Conservation (phyloP, 2,888 invertebrate species). For the Tinea semifulvella region DNA sequence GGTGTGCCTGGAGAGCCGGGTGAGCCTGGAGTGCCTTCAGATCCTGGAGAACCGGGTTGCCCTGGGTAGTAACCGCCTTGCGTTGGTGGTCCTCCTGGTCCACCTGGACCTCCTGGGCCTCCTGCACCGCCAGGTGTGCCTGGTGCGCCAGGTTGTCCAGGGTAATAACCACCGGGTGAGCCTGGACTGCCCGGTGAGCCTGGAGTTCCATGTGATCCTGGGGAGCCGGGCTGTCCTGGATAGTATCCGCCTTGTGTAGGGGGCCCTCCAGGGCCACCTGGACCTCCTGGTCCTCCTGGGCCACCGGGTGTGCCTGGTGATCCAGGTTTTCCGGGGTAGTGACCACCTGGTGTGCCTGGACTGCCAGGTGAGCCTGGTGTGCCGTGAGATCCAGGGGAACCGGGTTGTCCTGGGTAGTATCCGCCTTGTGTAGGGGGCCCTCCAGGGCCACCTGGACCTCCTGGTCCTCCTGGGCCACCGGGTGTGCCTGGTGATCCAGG, state of each 20-base stretch:
- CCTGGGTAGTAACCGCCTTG: constrained; percentile 22
- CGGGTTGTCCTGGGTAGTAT: constrained; percentile 29
- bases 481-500: constrained; percentile 27
- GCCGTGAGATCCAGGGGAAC: constrained; percentile 28
- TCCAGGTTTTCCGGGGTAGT: constrained; percentile 41
- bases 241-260: constrained; percentile 24
- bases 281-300: constrained; percentile 28
- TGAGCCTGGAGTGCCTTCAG: constrained; percentile 30
- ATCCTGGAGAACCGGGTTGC: constrained; percentile 27
- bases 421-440: constrained; percentile 17
- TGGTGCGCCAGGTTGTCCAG: constrained; percentile 28
- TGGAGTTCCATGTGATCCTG: constrained; percentile 30
- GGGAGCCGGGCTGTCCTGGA: constrained; percentile 26
- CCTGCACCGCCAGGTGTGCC: constrained; percentile 18
- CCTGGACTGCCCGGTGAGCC: constrained; percentile 21
- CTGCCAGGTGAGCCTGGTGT: constrained; percentile 29
- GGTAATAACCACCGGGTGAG: constrained; percentile 18
- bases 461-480: constrained; percentile 28
- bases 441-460: constrained; percentile 15
- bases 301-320: constrained; percentile 33
- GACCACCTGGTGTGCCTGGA: constrained; percentile 47
- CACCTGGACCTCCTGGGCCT: constrained; percentile 25
- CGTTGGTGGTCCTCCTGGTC: constrained; percentile 18
- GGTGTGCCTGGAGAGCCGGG: constrained; percentile 29
- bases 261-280: constrained; percentile 25